These are phyloP conservation scores for Crambe crambe DNA, from an alignment of 37 sponge, comb jelly and placozoan genomes.

Conservation along the genomic window DNA sequence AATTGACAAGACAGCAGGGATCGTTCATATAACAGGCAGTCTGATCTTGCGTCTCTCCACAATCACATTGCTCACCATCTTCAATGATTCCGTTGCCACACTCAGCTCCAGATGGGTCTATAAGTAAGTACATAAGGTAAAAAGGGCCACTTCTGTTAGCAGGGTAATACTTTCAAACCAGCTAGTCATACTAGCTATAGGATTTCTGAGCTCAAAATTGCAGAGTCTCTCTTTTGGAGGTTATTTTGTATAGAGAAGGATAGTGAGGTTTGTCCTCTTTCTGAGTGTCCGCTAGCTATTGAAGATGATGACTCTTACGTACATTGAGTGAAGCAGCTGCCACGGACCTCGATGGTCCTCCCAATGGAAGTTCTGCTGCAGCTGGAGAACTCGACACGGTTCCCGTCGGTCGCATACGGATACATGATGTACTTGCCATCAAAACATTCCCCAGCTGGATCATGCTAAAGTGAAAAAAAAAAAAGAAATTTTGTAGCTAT, in stretches of 20 bases:
- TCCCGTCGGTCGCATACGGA: conserved; percentile 66
- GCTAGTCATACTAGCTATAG: too few species aligned
- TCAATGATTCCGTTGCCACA: conserved; percentile 87
- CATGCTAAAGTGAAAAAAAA: conserved; percentile 49
- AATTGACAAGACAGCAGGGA: conserved; percentile 68
- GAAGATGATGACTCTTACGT: too few species aligned
- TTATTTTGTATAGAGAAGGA: too few species aligned
- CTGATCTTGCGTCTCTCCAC: conserved; percentile 35
- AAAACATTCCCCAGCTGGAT: conserved; percentile 43
- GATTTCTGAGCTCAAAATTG: too few species aligned
- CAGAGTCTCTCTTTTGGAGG: too few species aligned
- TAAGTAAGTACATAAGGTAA: too few species aligned
- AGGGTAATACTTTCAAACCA: too few species aligned
- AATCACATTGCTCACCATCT: conserved; percentile 68
- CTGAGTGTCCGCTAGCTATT: too few species aligned
- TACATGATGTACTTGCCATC: conserved; percentile 77
- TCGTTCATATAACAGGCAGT: conserved; percentile 27
- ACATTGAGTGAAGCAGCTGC: conserved; percentile 54
- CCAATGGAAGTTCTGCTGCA: conserved; percentile 66
- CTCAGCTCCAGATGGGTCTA: conserved; percentile 38
- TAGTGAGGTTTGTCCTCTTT: too few species aligned
- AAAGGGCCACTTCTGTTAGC: too few species aligned
- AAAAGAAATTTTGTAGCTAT: background rate
- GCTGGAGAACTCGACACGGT: conserved; percentile 47
- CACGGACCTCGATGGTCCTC: conserved; percentile 28